phyloP scores from a whole-genome alignment of 1,140 invertebrate species.

The Mya arenaria region DNA sequence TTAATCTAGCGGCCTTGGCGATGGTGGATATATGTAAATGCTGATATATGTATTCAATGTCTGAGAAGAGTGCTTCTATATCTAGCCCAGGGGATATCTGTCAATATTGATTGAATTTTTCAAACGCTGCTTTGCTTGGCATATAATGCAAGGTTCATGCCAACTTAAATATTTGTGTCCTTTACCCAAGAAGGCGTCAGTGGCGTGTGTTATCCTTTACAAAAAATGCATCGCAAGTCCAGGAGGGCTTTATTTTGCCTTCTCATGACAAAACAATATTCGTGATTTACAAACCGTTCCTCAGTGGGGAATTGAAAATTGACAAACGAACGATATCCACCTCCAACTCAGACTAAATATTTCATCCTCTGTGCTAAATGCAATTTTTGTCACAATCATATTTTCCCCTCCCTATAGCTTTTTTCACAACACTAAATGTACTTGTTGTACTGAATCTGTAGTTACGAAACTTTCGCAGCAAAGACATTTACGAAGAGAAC shows the following conservation, averaged over 20 bases:
- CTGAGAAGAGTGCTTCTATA: slow-evolving; percentile 56
- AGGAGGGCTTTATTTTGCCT: slow-evolving; percentile 48
- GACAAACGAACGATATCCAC: slow-evolving; percentile 30
- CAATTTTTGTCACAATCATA: slow-evolving; percentile 61
- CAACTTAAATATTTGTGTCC: slow-evolving; percentile 72
- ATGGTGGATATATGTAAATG: slow-evolving; percentile 61
- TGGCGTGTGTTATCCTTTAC: slow-evolving; percentile 67
- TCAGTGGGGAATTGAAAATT: slow-evolving; percentile 54
- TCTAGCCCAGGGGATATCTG: background rate
- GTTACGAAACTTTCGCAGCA: slow-evolving; percentile 44
- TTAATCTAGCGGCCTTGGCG: slow-evolving; percentile 64
- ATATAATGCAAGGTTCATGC: slow-evolving; percentile 70
- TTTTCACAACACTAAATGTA: slow-evolving; percentile 63
- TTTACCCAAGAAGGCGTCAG: slow-evolving; percentile 75
- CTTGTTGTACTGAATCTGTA: slow-evolving; percentile 62
- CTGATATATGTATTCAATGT: slow-evolving; percentile 68
- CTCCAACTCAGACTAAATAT: slow-evolving; percentile 31
- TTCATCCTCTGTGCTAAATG: slow-evolving; percentile 65
- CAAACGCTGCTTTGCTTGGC: slow-evolving; percentile 67
- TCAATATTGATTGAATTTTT: slow-evolving; percentile 62
- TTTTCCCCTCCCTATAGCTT: slow-evolving; percentile 61
- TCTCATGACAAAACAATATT: slow-evolving; percentile 40
- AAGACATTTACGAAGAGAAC: slow-evolving; percentile 52
- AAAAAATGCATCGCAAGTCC: slow-evolving; percentile 37
- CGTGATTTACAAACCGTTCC: slow-evolving; percentile 66